Conservation (phyloP, 2,113 vertebrate genomes). For the Myxocyprinus asiaticus region DNA sequence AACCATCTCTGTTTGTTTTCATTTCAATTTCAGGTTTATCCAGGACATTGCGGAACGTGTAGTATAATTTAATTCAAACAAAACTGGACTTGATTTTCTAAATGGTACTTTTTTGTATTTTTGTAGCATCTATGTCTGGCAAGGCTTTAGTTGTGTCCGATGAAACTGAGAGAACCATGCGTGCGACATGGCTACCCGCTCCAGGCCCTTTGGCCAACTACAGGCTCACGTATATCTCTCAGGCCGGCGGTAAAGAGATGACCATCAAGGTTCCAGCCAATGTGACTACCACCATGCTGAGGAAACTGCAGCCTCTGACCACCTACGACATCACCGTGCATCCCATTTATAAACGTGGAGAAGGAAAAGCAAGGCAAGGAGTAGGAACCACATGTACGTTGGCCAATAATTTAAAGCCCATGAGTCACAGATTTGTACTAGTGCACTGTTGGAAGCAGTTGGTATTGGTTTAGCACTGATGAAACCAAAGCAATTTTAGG, state of each 20-base stretch:
- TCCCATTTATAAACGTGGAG: conserved; percentile 87
- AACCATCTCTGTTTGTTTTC: too few relatives aligned
- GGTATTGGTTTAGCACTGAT: too few relatives aligned
- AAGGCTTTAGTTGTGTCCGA: conserved; percentile 81
- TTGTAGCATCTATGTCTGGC: conserved; percentile 76
- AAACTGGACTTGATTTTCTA: too few relatives aligned
- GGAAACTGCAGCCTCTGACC: conserved; percentile 82
- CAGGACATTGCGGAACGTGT: too few relatives aligned
- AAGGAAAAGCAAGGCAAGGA: conserved; percentile 93
- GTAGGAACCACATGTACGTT: conserved; percentile 94
- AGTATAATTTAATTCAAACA: too few relatives aligned
- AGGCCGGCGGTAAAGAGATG: conserved; percentile 77
- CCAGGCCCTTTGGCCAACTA: conserved; percentile 86
- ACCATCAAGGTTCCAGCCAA: conserved; percentile 76
- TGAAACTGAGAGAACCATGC: conserved; percentile 88
- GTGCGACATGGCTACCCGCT: conserved; percentile 81
- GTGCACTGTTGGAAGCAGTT: too few relatives aligned
- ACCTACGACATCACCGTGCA: conserved; percentile 84
- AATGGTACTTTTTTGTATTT: neutral
- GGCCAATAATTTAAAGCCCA: conserved; percentile 72
- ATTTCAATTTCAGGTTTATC: too few relatives aligned
- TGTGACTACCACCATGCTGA: conserved; percentile 78
- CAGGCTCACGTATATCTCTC: conserved; percentile 80
- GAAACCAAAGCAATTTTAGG: too few relatives aligned
- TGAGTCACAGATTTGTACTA: conserved; percentile 50